A percentile compares a stretch with the other conserved stretches of the same genome.
Evolutionary conservation across 2,113 vertebrate species (phyloP).

Genomic region (Myanophis thanlyinensis): DNA sequence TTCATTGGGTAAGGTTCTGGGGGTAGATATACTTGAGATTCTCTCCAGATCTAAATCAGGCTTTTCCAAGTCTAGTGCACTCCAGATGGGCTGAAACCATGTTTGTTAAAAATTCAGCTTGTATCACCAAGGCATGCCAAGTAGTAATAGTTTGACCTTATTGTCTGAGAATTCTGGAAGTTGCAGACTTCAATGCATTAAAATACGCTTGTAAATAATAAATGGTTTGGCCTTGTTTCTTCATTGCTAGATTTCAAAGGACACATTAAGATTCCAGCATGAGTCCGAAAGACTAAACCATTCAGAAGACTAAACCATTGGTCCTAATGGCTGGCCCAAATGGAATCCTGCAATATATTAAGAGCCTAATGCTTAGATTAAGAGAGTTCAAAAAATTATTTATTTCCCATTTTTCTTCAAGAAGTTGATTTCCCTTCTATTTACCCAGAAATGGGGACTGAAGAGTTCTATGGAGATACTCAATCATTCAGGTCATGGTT

Average conservation of each 20-base stretch:
- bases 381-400: not conserved
- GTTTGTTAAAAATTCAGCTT: not conserved
- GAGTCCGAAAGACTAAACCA: not conserved
- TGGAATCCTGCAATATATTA: not conserved
- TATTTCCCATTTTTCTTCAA: not conserved
- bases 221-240: not conserved
- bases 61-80: not conserved
- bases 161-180: not conserved
- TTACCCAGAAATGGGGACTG: not conserved
- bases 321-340: not conserved
- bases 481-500: not conserved
- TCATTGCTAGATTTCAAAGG: not conserved
- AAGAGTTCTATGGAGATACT: not conserved
- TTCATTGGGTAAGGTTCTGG: not conserved
- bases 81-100: not conserved
- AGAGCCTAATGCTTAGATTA: not conserved
- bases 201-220: not conserved
- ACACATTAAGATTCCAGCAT: not conserved
- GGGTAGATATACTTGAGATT: not conserved
- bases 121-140: not conserved
- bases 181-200: not conserved
- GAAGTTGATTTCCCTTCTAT: not conserved
- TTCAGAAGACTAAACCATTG: not conserved
- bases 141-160: not conserved
- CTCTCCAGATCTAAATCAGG: not conserved